phyloP scores from a whole-genome alignment of 2,888 invertebrate genomes.

The Pimpla rufipes region DNA sequence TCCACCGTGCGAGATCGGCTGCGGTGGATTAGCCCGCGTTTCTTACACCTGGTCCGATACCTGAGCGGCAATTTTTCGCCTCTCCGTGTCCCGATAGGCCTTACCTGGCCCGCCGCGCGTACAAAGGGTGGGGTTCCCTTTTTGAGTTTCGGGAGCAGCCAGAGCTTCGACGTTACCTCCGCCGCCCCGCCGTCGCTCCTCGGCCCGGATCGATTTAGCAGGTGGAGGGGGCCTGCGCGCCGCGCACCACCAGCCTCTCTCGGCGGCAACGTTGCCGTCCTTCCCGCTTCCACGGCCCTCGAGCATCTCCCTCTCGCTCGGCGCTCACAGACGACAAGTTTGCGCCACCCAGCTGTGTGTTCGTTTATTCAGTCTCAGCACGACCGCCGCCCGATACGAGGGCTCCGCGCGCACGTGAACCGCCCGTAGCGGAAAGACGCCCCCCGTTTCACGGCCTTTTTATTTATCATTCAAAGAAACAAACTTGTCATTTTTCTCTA shows the following conservation, averaged over 20 bases:
- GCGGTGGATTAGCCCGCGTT: not conserved
- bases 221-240: conserved; percentile 47
- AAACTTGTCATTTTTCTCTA: not conserved
- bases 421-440: conserved; percentile 13
- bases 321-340: not conserved
- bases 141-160: conserved; percentile 13
- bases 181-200: not conserved
- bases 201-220: conserved; percentile 61
- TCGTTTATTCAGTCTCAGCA: conserved; percentile 44
- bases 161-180: not conserved
- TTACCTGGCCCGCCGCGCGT: not conserved
- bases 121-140: conserved; percentile 38
- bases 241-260: not conserved
- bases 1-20: not conserved
- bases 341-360: not conserved
- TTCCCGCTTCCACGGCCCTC: not conserved
- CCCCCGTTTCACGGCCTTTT: not conserved
- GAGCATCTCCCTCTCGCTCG: not conserved
- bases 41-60: conserved; percentile 13
- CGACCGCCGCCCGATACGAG: conserved; percentile 49
- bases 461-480: not conserved
- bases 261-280: not conserved
- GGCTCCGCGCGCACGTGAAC: not conserved
- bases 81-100: not conserved
- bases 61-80: conserved; percentile 4